Evolutionary conservation across 2,797 vertebrate genomes (phyloP).

Genomic region (Pempheris klunzingeri): DNA sequence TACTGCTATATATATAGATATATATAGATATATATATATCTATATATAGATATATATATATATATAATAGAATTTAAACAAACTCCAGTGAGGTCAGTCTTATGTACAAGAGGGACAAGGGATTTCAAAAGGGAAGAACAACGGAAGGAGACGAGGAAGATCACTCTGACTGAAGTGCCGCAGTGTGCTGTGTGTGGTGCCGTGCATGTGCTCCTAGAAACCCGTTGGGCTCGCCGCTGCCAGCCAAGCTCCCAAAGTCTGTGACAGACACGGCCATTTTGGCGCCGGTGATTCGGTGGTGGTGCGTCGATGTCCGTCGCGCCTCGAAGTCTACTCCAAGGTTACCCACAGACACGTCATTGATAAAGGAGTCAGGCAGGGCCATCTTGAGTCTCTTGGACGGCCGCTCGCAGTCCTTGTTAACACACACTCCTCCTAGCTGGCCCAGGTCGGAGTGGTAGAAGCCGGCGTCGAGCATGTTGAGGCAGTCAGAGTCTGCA

Average conservation of each 20-base stretch:
- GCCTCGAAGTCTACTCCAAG: slow-evolving; percentile 95
- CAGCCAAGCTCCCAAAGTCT: slow-evolving; percentile 94
- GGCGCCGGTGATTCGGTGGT: slow-evolving; percentile 94
- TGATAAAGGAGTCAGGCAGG: slow-evolving; percentile 93
- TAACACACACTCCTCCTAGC: slow-evolving; percentile 88
- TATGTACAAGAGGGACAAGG: slow-evolving; percentile 88
- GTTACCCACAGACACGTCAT: slow-evolving; percentile 93
- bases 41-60: slow-evolving; percentile 63
- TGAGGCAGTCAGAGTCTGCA: slow-evolving; percentile 93
- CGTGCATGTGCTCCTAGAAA: slow-evolving; percentile 92
- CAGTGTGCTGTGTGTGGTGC: slow-evolving; percentile 93
- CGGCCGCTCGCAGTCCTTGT: slow-evolving; percentile 94
- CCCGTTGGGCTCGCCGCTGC: slow-evolving; percentile 90
- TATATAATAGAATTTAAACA: slow-evolving; percentile 91
- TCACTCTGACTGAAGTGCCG: slow-evolving; percentile 98
- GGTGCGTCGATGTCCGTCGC: slow-evolving; percentile 86
- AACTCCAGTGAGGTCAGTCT: slow-evolving; percentile 89
- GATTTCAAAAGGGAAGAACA: slow-evolving; percentile 84
- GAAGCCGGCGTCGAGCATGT: slow-evolving; percentile 96
- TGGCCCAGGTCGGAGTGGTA: slow-evolving; percentile 94
- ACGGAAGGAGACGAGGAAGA: slow-evolving; percentile 71
- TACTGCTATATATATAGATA: no score
- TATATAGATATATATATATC: slow-evolving; percentile 73
- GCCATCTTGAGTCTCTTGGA: slow-evolving; percentile 97
- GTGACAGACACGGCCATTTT: slow-evolving; percentile 99